A percentile compares a stretch with the other conserved stretches of the same genome.
Evolutionary conservation across 2,113 vertebrate species (phyloP).

Genomic region (Heptranchias perlo): DNA sequence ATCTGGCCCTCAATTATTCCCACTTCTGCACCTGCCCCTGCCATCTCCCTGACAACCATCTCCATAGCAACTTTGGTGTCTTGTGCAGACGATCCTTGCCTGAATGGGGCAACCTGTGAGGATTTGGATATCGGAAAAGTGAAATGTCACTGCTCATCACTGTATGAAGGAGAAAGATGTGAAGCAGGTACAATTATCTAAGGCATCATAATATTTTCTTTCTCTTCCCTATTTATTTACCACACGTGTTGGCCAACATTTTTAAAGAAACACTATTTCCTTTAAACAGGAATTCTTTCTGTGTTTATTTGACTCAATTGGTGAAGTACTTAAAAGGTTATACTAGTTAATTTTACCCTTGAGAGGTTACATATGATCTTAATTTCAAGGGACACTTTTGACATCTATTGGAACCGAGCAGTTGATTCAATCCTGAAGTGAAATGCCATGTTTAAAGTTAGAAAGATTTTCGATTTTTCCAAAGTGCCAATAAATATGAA

Average conservation of each 20-base stretch:
- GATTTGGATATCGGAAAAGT: conserved; percentile 39
- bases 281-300: background rate
- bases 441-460: background rate
- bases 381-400: background rate
- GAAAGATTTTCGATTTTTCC: background rate
- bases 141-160: conserved; percentile 41
- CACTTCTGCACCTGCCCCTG: conserved; percentile 42
- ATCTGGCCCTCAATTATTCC: conserved; percentile 39
- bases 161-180: conserved; percentile 40
- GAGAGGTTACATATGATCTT: background rate
- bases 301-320: background rate
- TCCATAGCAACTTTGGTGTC: conserved; percentile 50
- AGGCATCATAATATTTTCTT: background rate
- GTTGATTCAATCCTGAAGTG: background rate
- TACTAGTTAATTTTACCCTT: background rate
- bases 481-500: background rate
- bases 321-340: background rate
- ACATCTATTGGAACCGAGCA: background rate
- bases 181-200: conserved; percentile 31
- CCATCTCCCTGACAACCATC: conserved; percentile 50
- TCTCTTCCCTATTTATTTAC: background rate
- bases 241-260: background rate
- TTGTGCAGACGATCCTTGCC: conserved; percentile 39
- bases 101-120: conserved; percentile 41
- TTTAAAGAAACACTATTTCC: background rate